Evolutionary conservation across 2,797 vertebrate species (phyloP).

Genomic region (Platyrinchus mystaceus): DNA sequence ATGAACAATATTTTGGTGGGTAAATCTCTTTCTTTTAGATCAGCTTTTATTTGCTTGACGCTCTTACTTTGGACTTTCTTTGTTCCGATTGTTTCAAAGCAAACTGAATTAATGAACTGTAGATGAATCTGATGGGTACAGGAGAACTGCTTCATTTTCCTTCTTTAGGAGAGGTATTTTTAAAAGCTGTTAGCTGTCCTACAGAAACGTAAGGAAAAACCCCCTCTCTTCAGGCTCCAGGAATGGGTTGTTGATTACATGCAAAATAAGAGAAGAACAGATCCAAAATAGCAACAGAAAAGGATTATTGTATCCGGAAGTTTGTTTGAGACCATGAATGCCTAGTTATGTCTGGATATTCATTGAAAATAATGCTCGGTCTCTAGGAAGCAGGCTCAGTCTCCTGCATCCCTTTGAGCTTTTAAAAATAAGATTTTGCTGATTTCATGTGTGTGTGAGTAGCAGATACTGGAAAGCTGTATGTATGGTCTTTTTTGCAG

Average conservation of each 20-base stretch:
- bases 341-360: background rate
- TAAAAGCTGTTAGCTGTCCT: background rate
- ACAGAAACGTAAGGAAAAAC: background rate
- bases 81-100: background rate
- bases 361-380: background rate
- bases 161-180: background rate
- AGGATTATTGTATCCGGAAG: background rate
- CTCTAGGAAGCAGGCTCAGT: background rate
- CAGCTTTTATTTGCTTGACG: background rate
- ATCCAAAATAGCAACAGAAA: background rate
- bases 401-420: background rate
- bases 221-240: background rate
- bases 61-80: background rate
- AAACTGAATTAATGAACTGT: background rate
- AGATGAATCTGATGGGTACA: background rate
- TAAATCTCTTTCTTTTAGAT: background rate
- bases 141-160: background rate
- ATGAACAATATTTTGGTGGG: background rate
- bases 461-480: background rate
- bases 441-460: background rate
- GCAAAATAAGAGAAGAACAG: background rate
- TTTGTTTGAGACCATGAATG: background rate
- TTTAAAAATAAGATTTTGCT: background rate
- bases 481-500: background rate
- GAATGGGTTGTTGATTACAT: background rate